Evolutionary conservation across 1,140 invertebrate species (phyloP).

Genomic region (Dermatophagoides farinae): DNA sequence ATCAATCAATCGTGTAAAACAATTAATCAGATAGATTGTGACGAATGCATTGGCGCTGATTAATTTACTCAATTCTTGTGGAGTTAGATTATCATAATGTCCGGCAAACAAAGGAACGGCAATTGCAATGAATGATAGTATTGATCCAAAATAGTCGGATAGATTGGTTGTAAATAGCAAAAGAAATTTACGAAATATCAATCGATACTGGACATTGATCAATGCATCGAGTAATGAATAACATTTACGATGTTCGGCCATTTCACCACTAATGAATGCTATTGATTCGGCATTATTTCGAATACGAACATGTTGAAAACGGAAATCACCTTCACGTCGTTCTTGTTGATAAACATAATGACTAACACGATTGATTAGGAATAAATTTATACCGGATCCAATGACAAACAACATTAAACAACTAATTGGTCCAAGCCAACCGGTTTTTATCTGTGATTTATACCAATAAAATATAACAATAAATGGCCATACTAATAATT

Average conservation of each 20-base stretch:
- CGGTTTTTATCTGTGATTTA: slow-evolving; percentile 26
- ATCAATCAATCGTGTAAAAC: slow-evolving; percentile 36
- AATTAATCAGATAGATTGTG: slow-evolving; percentile 38
- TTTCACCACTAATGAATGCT: slow-evolving; percentile 28
- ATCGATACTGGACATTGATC: slow-evolving; percentile 4
- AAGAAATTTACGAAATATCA: slow-evolving; percentile 19
- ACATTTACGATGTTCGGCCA: neutral
- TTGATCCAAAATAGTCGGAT: slow-evolving; percentile 38
- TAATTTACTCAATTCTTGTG: slow-evolving; percentile 31
- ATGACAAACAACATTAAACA: slow-evolving; percentile 37
- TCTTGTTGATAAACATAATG: slow-evolving; percentile 34
- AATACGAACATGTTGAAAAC: slow-evolving; percentile 39
- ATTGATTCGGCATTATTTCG: slow-evolving; percentile 37
- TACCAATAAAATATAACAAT: slow-evolving; percentile 31
- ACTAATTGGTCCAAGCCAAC: slow-evolving; percentile 30
- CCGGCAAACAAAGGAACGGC: slow-evolving; percentile 39
- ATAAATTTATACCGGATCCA: slow-evolving; percentile 34
- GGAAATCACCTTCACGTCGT: slow-evolving; percentile 38
- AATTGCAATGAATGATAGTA: slow-evolving; percentile 37
- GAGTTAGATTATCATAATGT: slow-evolving; percentile 29
- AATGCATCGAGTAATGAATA: neutral
- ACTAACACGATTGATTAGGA: slow-evolving; percentile 40
- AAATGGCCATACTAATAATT: slow-evolving; percentile 34
- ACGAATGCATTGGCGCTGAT: slow-evolving; percentile 41
- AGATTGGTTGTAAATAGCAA: slow-evolving; percentile 29